Conservation (phyloP, 2,113 vertebrate genomes). For the Myotis lucifugus region DNA sequence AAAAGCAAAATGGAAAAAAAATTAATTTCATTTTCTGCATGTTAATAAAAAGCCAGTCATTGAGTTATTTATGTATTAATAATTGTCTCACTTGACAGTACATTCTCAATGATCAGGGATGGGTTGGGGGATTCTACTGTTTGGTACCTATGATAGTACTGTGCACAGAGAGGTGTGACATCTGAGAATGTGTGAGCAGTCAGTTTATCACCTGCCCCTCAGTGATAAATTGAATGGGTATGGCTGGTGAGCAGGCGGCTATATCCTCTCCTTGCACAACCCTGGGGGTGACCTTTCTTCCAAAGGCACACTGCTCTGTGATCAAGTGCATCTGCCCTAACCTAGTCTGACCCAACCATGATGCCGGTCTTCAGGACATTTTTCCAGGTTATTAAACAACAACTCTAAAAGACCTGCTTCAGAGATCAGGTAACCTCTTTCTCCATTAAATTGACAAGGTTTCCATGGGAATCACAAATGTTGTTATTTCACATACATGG, state of each 20-base stretch:
- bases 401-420: not conserved
- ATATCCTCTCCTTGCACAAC: not conserved
- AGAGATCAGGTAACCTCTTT: not conserved
- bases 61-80: not conserved
- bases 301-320: not conserved
- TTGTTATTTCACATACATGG: not conserved
- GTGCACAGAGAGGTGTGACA: not conserved
- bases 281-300: not conserved
- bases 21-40: not conserved
- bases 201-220: not conserved
- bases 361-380: not conserved
- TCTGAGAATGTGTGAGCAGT: not conserved
- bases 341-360: not conserved
- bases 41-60: slow-evolving; percentile 19
- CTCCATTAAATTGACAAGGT: not conserved
- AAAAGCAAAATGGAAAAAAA: not conserved
- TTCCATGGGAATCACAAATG: slow-evolving; percentile 15
- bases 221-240: not conserved
- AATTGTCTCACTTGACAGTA: not conserved
- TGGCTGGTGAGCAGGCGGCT: not conserved
- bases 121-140: not conserved
- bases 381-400: not conserved
- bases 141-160: not conserved
- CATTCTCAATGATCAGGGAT: not conserved
- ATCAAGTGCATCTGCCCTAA: not conserved